Evolutionary conservation across 2,797 vertebrate genomes (phyloP), one percentile per base, ranked within the genome.

Genomic region (Ctenochaetus hawaiiensis): DNA sequence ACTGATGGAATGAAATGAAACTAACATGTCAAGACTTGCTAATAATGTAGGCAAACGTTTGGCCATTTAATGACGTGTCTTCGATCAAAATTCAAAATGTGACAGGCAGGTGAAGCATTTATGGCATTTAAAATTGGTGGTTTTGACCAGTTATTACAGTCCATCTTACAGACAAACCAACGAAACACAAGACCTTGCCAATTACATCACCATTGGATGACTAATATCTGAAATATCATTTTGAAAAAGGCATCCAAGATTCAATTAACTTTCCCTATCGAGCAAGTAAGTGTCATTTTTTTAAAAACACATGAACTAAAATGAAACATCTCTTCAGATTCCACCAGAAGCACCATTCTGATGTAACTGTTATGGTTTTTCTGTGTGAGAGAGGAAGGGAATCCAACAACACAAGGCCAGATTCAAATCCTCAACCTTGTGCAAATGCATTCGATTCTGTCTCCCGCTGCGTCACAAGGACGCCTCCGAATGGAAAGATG

Each of bases 401-500:
- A 73, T 48, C 54, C 65, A 60, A 63, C 0, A 0, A 58, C 52
- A 54, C 49, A 22, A 74, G 52, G 58, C 30, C 73, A 77, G 47
- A 74, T 69, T 80, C 8, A 26, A 70, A 76, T 64, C 66, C 23
- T 69, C 76, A 51, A 47, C 59, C 61, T 63, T 41, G 72, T 63
- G 39, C 65, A 86, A 81, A 76, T 64, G 52, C 37, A 77, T 64
- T 77, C 58, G 39, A 37, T 11, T 66, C 49, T 13, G 59, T 5
- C 47, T 43, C 80, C 86, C 22, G 65, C 83, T 81, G 78, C 2
- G 23, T 61, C 84, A 68, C 67, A 37, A 72, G 78, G 81, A 86
- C 72, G 22, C 74, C 72, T 74, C 59, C 0, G 30, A 64, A 48
- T 57, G 51, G 63, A 81, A 65, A 65, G 69, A 82, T 67, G 73